These are phyloP conservation scores for Merluccius polli DNA, from an alignment of 2,797 vertebrate genomes.

Conservation along the genomic window DNA sequence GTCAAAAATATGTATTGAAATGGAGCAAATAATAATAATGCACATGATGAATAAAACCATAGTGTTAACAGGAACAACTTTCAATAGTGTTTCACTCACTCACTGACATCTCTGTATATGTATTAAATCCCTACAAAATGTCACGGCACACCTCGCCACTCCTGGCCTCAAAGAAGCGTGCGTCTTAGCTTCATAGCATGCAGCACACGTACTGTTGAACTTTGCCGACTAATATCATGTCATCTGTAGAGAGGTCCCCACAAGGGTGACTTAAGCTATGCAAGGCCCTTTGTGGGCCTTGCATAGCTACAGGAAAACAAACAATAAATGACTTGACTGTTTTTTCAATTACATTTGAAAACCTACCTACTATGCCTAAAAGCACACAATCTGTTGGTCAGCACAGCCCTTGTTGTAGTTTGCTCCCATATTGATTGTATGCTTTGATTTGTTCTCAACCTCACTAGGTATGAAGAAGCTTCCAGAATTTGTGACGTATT, in stretches of 20 bases:
- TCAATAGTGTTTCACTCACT: not conserved
- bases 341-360: not conserved
- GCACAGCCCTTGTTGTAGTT: not conserved
- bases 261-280: not conserved
- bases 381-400: not conserved
- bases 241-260: not conserved
- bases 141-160: not conserved
- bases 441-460: not conserved
- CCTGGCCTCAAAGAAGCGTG: not conserved
- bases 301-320: not conserved
- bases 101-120: not conserved
- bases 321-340: not conserved
- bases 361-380: not conserved
- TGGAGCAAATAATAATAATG: not conserved
- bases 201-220: not conserved
- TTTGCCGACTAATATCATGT: conserved; percentile 1
- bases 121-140: not conserved
- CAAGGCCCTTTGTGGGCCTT: no score
- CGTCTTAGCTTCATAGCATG: not conserved
- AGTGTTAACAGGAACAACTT: not conserved
- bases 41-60: not conserved
- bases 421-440: not conserved
- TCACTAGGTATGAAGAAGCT: not conserved
- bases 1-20: not conserved
- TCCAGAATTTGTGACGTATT: not conserved